Base-by-base conservation (phyloP, 2,888 invertebrate species). In the Erpobdella octoculata region DNA sequence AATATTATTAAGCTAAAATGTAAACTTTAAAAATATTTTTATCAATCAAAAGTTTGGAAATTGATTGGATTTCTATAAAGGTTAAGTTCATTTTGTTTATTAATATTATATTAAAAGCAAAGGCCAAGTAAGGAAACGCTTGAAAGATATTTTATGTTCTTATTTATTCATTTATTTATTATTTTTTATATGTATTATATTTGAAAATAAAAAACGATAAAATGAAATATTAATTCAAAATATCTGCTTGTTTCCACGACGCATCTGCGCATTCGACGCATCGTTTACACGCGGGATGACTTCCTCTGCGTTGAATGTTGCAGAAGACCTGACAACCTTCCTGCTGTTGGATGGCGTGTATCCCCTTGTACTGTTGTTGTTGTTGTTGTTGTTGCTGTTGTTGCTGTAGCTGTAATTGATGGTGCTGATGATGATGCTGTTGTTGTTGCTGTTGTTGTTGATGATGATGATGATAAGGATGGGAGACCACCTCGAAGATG, bases 401-500 rank as follows among this genome's bases (percentile, higher is more conserved):
- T 41, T 41, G 62, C 33, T 35, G n/a, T 4, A 28, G 62, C 12
- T 62, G 62, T 8, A 12, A 62, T n/a, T 62, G 35, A 21, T 58
- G 12, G 15, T 58, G 59, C 59, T 58, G 59, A 58, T 58, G 25
- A 33, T 21, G 61, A 31, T 62, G n/a, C n/a, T n/a, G n/a, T n/a
- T n/a, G n/a, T n/a, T n/a, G 46, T 41, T 41, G 12, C 12, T 41
- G n/a, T 15, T 41, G n/a, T 41, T n/a, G n/a, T 41, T 41, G 31
- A 12, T 35, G 62, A 5, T 62, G 62, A 31, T 62, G 35, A 62
- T 35, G 62, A 33, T 62, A 31, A 33, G n/a, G 33, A 62, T 62
- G 62, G 9, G 33, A 33, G 25, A 28, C 28, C 31, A 31, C 12
- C 9, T 62, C 62, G 28, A 33, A n/a, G 25, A 33, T 62, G 62